Percentiles rank a stretch among this genome's conserved stretches.
Conservation (phyloP, 2,888 invertebrate genomes). For the Drosophila infuscata region DNA sequence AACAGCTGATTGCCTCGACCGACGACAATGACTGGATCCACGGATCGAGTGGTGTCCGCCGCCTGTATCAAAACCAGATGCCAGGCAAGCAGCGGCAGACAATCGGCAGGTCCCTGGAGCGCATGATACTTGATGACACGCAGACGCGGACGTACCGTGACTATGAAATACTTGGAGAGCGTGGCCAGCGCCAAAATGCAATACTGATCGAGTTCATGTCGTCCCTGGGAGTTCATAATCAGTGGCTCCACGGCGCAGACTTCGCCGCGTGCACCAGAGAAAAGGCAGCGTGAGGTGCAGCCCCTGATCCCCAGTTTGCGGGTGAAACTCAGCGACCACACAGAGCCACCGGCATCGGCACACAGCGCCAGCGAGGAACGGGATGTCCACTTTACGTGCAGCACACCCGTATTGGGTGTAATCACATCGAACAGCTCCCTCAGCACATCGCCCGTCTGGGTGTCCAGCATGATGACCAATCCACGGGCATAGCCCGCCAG, state of each 20-base stretch:
- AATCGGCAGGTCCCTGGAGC: slow-evolving; percentile 90
- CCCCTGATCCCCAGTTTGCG: slow-evolving; percentile 94
- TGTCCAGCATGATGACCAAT: slow-evolving; percentile 96
- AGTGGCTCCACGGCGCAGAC: slow-evolving; percentile 92
- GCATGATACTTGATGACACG: slow-evolving; percentile 92
- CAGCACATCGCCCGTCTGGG: slow-evolving; percentile 91
- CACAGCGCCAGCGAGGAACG: slow-evolving; percentile 91
- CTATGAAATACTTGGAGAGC: slow-evolving; percentile 92
- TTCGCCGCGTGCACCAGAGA: slow-evolving; percentile 98
- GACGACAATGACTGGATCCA: slow-evolving; percentile 95
- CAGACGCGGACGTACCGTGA: slow-evolving; percentile 91
- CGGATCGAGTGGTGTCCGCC: slow-evolving; percentile 88
- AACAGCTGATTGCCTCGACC: slow-evolving; percentile 93
- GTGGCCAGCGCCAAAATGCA: slow-evolving; percentile 97
- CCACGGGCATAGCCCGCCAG: slow-evolving; percentile 92
- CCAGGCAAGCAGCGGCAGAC: slow-evolving; percentile 96
- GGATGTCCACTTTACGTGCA: slow-evolving; percentile 89
- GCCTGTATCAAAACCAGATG: slow-evolving; percentile 94
- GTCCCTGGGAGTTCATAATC: slow-evolving; percentile 84
- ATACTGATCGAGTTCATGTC: slow-evolving; percentile 90
- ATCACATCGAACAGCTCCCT: slow-evolving; percentile 92
- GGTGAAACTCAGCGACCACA: slow-evolving; percentile 96
- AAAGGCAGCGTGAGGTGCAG: slow-evolving; percentile 96
- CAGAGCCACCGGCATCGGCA: slow-evolving; percentile 97
- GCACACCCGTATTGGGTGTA: slow-evolving; percentile 92